phyloP scores from a whole-genome alignment of 2,797 vertebrate genomes.

The Spinus olivaceus region DNA sequence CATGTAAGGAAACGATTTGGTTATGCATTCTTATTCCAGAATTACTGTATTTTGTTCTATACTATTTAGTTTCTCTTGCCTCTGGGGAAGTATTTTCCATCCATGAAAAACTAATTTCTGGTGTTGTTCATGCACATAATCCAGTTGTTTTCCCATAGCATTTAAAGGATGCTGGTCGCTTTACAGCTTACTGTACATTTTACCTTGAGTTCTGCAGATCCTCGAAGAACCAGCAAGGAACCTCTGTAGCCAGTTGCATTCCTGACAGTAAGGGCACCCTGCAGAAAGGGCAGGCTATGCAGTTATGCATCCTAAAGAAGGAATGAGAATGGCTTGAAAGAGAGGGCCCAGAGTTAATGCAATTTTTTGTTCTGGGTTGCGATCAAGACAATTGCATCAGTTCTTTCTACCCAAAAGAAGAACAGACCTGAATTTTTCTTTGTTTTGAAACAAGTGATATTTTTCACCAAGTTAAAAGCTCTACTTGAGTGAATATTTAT shows the following conservation, averaged over 20 bases:
- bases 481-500: background rate
- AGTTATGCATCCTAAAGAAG: background rate
- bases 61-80: background rate
- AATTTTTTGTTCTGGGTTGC: background rate
- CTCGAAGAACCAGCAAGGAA: background rate
- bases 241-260: background rate
- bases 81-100: conserved; percentile 35
- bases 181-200: background rate
- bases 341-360: accelerated
- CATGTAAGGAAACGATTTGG: background rate
- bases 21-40: background rate
- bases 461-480: background rate
- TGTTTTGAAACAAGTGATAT: background rate
- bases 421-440: background rate
- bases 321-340: background rate
- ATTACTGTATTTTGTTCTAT: background rate
- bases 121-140: background rate
- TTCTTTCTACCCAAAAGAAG: background rate
- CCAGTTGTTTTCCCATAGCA: background rate
- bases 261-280: background rate
- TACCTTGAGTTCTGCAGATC: background rate
- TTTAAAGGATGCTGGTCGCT: background rate
- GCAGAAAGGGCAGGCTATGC: background rate
- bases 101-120: conserved; percentile 22
- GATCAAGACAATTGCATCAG: background rate